These are phyloP conservation scores for Rhyzopertha dominica DNA, from an alignment of 1,140 invertebrate genomes.

Conservation along the genomic window DNA sequence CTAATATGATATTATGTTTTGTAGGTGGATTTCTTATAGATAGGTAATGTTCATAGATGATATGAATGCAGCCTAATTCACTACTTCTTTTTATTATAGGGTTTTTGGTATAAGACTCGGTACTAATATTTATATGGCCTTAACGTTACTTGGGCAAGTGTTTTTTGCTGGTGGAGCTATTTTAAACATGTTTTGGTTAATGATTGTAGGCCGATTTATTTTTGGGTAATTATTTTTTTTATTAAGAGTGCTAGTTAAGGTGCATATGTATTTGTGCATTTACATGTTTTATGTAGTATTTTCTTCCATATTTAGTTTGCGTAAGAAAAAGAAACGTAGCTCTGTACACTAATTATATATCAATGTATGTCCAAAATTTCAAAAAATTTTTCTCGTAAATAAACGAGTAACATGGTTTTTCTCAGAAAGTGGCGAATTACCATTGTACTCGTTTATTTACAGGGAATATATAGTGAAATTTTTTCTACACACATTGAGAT, in stretches of 20 bases:
- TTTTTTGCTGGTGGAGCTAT: constrained; percentile 85
- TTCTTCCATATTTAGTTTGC: no score
- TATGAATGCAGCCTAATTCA: neutral
- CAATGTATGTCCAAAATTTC: neutral
- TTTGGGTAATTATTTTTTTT: constrained; percentile 71
- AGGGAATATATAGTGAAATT: no score
- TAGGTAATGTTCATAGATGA: constrained; percentile 48
- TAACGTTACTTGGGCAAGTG: constrained; percentile 80
- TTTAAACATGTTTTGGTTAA: constrained; percentile 77
- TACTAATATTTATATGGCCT: constrained; percentile 81
- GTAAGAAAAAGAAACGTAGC: no score
- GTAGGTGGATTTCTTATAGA: constrained; percentile 95
- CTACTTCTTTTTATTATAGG: constrained; percentile 49
- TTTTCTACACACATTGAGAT: no score
- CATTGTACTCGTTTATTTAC: no score
- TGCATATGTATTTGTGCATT: no score
- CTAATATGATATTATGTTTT: constrained; percentile 94
- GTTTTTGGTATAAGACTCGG: constrained; percentile 92
- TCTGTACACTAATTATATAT: no score
- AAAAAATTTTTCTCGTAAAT: no score
- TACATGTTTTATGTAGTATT: no score
- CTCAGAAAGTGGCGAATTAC: no score
- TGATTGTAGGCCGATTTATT: constrained; percentile 91
- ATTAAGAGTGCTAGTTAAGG: no score
- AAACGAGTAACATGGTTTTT: no score